Percentiles rank a stretch among this genome's conserved stretches.
phyloP scores from a whole-genome alignment of 2,888 invertebrate genomes.

The Aquatica leii region DNA sequence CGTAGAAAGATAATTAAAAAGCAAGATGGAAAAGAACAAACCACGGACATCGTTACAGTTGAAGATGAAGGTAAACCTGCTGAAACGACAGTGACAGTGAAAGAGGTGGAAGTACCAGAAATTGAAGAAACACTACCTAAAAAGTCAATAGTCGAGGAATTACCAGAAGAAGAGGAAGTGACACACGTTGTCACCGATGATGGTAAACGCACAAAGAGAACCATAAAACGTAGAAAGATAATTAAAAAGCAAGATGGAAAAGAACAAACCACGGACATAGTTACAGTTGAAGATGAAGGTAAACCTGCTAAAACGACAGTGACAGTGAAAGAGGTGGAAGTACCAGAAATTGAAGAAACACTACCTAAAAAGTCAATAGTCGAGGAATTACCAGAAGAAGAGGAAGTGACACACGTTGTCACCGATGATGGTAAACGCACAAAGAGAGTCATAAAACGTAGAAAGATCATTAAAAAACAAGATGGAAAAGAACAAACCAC shows the following conservation, averaged over 20 bases:
- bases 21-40: not conserved
- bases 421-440: slow-evolving; percentile 48
- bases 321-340: slow-evolving; percentile 42
- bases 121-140: slow-evolving; percentile 37
- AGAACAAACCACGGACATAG: slow-evolving; percentile 59
- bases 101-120: not conserved
- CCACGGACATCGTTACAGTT: not conserved
- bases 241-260: slow-evolving; percentile 27
- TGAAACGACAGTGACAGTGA: not conserved
- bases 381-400: slow-evolving; percentile 54
- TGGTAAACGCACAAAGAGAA: slow-evolving; percentile 48
- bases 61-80: slow-evolving; percentile 1
- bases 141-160: slow-evolving; percentile 49
- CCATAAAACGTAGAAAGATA: slow-evolving; percentile 55
- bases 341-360: slow-evolving; percentile 43
- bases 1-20: not conserved
- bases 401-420: slow-evolving; percentile 46
- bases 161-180: slow-evolving; percentile 43
- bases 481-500: slow-evolving; percentile 47
- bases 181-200: slow-evolving; percentile 49
- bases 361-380: slow-evolving; percentile 53
- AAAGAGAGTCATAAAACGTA: slow-evolving; percentile 51
- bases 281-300: slow-evolving; percentile 59
- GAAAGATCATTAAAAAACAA: slow-evolving; percentile 53
- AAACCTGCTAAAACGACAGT: slow-evolving; percentile 54